Percentiles rank a stretch among this genome's conserved stretches.
Conservation (phyloP, 2,888 invertebrate species). For the Limnephilus marmoratus region DNA sequence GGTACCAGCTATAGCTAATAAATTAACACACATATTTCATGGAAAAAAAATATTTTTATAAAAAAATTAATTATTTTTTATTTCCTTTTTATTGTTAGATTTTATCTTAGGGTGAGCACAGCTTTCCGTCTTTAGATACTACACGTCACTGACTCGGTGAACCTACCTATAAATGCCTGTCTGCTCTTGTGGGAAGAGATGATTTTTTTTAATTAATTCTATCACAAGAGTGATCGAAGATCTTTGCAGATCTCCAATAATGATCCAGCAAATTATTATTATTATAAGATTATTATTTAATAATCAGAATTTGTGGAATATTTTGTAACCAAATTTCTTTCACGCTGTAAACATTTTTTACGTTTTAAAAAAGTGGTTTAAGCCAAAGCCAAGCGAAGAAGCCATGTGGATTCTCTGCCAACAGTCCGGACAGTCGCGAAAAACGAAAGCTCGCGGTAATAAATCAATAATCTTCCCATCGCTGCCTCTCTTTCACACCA, state of each 20-base stretch:
- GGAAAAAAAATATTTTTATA: too few species aligned
- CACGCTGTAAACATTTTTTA: not conserved
- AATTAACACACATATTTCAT: too few species aligned
- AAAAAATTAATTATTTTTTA: too few species aligned
- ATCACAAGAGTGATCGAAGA: not conserved
- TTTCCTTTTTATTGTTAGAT: too few species aligned
- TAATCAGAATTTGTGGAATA: not conserved
- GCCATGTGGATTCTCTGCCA: slow-evolving; percentile 30
- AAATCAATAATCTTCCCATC: slow-evolving; percentile 66
- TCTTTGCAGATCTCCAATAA: not conserved
- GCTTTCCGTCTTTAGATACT: too few species aligned
- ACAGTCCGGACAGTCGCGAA: slow-evolving; percentile 33
- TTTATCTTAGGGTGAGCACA: too few species aligned
- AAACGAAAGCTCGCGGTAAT: slow-evolving; percentile 64
- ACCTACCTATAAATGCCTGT: too few species aligned
- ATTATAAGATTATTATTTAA: not conserved
- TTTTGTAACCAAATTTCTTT: not conserved
- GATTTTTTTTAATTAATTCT: not conserved
- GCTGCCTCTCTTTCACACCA: slow-evolving; percentile 65
- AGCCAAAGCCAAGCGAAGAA: not conserved
- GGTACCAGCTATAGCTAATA: too few species aligned
- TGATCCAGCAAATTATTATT: not conserved
- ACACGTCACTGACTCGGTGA: too few species aligned
- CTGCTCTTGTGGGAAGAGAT: not conserved
- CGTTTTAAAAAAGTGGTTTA: not conserved